phyloP scores from a whole-genome alignment of 30 jellyfish, hydroid and myxozoan species.

The Hydra vulgaris region DNA sequence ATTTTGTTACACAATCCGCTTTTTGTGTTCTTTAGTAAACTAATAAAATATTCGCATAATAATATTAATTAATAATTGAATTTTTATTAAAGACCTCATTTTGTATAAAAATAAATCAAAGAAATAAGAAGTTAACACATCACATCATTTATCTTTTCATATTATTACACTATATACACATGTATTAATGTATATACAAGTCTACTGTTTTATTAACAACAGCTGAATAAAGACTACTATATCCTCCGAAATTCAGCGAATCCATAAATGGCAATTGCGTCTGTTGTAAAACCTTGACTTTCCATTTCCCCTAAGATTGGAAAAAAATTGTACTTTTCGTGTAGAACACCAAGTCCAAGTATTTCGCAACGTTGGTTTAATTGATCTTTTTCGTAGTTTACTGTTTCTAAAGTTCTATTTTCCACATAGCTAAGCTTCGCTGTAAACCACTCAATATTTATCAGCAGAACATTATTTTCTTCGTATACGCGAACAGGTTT shows the following conservation, averaged over 20 bases:
- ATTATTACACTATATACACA: too few relatives aligned
- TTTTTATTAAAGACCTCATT: too few relatives aligned
- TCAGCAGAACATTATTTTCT: conserved; percentile 19
- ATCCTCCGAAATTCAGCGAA: conserved; percentile 17
- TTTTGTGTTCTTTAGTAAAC: too few relatives aligned
- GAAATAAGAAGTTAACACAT: too few relatives aligned
- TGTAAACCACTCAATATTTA: conserved; percentile 30
- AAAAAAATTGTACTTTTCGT: conserved; percentile 15
- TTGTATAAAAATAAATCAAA: too few relatives aligned
- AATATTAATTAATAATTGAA: too few relatives aligned
- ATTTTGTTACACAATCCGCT: too few relatives aligned
- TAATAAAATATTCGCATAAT: too few relatives aligned
- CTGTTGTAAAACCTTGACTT: conserved; percentile 25
- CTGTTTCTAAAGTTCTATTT: conserved; percentile 32
- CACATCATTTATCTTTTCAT: neutral
- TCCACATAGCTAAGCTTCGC: conserved; percentile 27
- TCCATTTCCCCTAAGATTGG: neutral
- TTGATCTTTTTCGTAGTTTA: neutral
- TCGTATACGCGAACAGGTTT: conserved; percentile 10
- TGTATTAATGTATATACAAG: neutral
- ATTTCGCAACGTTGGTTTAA: neutral
- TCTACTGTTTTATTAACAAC: neutral
- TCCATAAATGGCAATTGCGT: conserved; percentile 43
- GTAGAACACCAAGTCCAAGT: conserved; percentile 24
- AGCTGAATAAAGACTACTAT: neutral